A percentile compares a stretch with the other conserved stretches of the same genome.
phyloP scores from a whole-genome alignment of 2,888 invertebrate genomes.

The Drosophila koepferae region DNA sequence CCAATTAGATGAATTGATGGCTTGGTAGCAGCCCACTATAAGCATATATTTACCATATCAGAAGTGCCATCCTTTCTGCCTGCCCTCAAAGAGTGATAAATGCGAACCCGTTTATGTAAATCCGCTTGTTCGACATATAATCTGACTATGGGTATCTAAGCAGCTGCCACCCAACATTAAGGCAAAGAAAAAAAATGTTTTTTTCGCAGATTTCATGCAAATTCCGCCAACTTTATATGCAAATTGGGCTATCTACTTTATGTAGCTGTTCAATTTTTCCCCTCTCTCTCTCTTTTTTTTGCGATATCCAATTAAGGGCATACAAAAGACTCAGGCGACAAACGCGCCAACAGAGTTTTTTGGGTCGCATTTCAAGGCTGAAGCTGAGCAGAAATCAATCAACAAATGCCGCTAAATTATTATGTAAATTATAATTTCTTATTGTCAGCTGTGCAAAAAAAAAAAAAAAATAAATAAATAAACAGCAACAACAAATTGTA shows the following conservation, averaged over 20 bases:
- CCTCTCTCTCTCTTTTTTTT: conserved; percentile 23
- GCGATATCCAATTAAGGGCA: conserved; percentile 63
- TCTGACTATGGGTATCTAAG: conserved; percentile 33
- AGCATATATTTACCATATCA: conserved; percentile 14
- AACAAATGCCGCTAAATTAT: conserved; percentile 61
- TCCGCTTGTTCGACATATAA: conserved; percentile 39
- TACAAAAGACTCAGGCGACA: conserved; percentile 68
- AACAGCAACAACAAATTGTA: neutral
- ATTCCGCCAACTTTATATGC: conserved; percentile 49
- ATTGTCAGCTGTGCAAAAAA: conserved; percentile 28
- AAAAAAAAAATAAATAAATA: neutral
- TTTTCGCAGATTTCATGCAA: conserved; percentile 50
- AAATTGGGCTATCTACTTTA: conserved; percentile 48
- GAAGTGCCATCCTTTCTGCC: conserved; percentile 38
- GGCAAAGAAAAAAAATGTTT: conserved; percentile 26
- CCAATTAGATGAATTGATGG: conserved; percentile 28
- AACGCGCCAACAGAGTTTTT: conserved; percentile 39
- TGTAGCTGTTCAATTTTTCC: conserved; percentile 35
- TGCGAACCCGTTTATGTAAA: conserved; percentile 45
- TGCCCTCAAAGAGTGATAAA: conserved; percentile 29
- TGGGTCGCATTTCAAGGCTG: conserved; percentile 38
- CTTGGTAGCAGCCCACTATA: conserved; percentile 21
- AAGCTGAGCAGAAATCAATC: conserved; percentile 63
- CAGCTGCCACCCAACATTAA: conserved; percentile 45
- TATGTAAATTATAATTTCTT: conserved; percentile 71